Evolutionary conservation across 2,113 vertebrate genomes (phyloP).

Genomic region (Sisor rabdophorus): DNA sequence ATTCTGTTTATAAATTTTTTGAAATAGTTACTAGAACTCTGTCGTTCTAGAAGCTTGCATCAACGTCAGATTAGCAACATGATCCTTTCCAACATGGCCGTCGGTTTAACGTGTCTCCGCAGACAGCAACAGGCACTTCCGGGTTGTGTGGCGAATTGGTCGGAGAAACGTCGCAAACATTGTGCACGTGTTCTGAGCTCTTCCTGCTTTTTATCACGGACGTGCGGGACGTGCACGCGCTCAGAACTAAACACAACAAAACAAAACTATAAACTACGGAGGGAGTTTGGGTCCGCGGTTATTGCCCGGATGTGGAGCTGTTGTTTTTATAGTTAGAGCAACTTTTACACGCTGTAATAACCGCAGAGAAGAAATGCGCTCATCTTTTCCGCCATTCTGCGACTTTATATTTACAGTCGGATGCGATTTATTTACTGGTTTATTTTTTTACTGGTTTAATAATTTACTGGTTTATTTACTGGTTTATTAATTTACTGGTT

Average conservation of each 20-base stretch:
- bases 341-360: background rate
- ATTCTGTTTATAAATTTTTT: too few relatives aligned
- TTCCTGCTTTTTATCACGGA: background rate
- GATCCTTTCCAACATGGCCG: slow-evolving; percentile 1
- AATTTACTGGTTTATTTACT: background rate
- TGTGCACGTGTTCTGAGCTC: background rate
- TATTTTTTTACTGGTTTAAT: background rate
- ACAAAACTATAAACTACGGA: too few relatives aligned
- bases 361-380: background rate
- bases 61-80: too few relatives aligned
- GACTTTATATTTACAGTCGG: background rate
- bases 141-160: background rate
- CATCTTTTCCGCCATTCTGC: slow-evolving; percentile 1
- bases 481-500: too few relatives aligned
- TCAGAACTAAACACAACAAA: background rate
- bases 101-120: background rate
- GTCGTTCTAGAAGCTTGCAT: too few relatives aligned
- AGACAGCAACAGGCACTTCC: background rate
- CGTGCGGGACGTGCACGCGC: background rate
- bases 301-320: background rate
- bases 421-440: background rate
- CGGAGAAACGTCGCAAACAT: background rate
- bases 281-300: background rate
- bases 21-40: too few relatives aligned
- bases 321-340: background rate